These are phyloP conservation scores for Hydropsyche betteni DNA, from an alignment of 2,888 invertebrate species.

Conservation along the genomic window DNA sequence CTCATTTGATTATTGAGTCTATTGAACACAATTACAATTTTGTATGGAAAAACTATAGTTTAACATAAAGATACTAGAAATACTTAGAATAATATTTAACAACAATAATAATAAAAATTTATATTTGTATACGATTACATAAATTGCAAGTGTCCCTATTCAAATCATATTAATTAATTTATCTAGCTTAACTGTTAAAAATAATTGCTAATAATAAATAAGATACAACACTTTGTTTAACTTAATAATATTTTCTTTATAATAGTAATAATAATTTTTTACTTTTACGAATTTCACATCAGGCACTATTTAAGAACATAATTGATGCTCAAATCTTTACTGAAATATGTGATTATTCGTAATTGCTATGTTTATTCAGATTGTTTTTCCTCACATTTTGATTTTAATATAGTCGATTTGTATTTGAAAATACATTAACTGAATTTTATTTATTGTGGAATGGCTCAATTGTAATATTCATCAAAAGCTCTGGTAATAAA, in stretches of 20 bases:
- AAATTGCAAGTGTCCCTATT: constrained; percentile 50
- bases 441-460: no score
- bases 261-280: neutral
- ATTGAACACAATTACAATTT: constrained; percentile 47
- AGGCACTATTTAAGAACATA: constrained; percentile 4
- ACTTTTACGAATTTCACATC: constrained; percentile 3
- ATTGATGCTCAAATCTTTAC: no score
- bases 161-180: constrained; percentile 15
- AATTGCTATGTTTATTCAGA: no score
- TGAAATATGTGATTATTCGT: no score
- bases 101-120: constrained; percentile 42
- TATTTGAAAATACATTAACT: no score
- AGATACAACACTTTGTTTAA: constrained; percentile 12
- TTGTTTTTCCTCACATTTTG: no score
- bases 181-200: constrained; percentile 17
- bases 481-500: no score
- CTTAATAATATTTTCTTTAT: constrained; percentile 13
- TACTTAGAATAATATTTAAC: neutral
- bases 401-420: no score
- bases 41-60: constrained; percentile 42
- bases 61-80: constrained; percentile 4
- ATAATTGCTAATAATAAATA: constrained; percentile 34
- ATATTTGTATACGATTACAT: constrained; percentile 39
- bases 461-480: no score
- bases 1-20: constrained; percentile 4